Evolutionary conservation across 2,113 vertebrate genomes (phyloP), one percentile per base, ranked within the genome.

Genomic region (Oryzias celebensis): DNA sequence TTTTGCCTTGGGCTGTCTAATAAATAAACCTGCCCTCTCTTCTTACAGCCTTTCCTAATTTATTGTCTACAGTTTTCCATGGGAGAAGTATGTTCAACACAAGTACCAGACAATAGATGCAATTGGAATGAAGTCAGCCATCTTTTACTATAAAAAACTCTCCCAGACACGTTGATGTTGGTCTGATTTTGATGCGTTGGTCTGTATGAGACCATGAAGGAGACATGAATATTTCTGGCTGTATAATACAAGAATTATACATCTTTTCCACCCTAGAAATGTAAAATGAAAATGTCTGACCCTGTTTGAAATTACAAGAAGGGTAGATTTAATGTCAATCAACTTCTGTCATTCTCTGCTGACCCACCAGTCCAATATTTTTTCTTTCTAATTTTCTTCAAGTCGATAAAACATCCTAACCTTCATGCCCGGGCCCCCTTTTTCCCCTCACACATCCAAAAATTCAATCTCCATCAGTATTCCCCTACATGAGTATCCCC

Each of bases 381-480:
- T 52, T 53, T 50, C 61, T 12, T 41, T 66, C 44, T 71, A 74
- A 65, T 77, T 62, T 62, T 71, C 71, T 63, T 53, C 31, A 46
- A 49, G 58, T 71, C 66, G 13, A 65, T 85, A 65, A 76, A 59
- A 67, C 47, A 64, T 53, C 52, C 63, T 20, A 44, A 72, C 17
- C 14, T 26, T 14, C 24, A 14, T 7, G 14, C 42, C 36, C 2
- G 36, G 36, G 10, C 8, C 26, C 3, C 36, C 10, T 36, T 36
- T 36, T 28, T 15, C 28, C 50, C 53, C 50, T 26, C 44, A 48
- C 49, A 26, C 18, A 74, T 73, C 59, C 80, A 59, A 52, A 62
- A 48, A 73, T 82, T 31, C 62, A 70, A 60, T 86, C 68, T 77
- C 49, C 12, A 59, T 74, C 62, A 46, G 7, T 85, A 85, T 86